A percentile compares a stretch with the other conserved stretches of the same genome.
Evolutionary conservation across 2,888 invertebrate species (phyloP).

Genomic region (Agonopterix alstromeriana): DNA sequence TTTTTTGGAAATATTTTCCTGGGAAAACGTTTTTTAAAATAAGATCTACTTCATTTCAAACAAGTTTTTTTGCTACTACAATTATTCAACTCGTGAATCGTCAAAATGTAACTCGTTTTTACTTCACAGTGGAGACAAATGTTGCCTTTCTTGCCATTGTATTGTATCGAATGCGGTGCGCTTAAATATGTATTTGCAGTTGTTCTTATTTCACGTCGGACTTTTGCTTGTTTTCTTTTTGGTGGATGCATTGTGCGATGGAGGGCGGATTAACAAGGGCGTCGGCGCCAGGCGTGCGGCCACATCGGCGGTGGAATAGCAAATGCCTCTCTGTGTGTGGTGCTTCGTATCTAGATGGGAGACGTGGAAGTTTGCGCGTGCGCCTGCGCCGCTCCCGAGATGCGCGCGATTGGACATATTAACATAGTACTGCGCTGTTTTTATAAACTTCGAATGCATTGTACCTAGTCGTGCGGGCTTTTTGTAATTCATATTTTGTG

Average conservation of each 20-base stretch:
- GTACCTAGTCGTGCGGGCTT: constrained; percentile 20
- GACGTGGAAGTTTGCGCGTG: constrained; percentile 18
- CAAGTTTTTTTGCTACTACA: too few relatives aligned
- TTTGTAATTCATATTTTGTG: constrained; percentile 36
- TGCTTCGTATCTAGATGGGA: constrained; percentile 40
- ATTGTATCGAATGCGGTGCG: constrained; percentile 43
- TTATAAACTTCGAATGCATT: constrained; percentile 29
- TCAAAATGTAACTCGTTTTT: background rate
- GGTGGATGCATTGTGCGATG: constrained; percentile 50
- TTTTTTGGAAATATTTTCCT: background rate
- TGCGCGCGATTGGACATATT: constrained; percentile 47
- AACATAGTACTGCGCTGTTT: constrained; percentile 35
- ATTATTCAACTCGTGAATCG: too few relatives aligned
- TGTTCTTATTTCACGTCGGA: constrained; percentile 29
- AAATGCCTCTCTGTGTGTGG: constrained; percentile 53
- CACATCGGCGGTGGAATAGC: constrained; percentile 47
- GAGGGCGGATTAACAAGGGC: constrained; percentile 64
- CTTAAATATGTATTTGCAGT: constrained; percentile 39
- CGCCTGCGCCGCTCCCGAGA: constrained; percentile 31
- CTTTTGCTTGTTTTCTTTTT: constrained; percentile 42
- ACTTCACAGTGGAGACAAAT: background rate
- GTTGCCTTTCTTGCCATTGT: constrained; percentile 7
- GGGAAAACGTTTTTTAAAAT: too few relatives aligned
- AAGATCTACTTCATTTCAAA: too few relatives aligned
- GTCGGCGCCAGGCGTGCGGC: constrained; percentile 56